Percentiles rank a stretch among this genome's conserved stretches.
Evolutionary conservation across 2,888 invertebrate species (phyloP).

Genomic region (Linnaemya tessellans): DNA sequence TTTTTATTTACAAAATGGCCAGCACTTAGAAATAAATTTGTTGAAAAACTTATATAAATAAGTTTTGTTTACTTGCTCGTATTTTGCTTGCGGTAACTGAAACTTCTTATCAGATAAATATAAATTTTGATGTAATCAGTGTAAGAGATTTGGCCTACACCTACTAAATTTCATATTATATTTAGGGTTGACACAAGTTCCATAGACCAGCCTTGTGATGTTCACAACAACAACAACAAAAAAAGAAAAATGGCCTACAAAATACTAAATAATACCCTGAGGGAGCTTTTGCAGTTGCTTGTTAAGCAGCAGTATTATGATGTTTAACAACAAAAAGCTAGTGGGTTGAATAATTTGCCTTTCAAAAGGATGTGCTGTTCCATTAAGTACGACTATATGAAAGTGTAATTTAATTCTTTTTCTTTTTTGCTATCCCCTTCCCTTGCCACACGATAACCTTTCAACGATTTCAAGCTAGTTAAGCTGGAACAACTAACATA

Average conservation of each 20-base stretch:
- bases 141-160: conserved; percentile 36
- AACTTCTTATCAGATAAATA: conserved; percentile 18
- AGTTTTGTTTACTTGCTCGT: not conserved
- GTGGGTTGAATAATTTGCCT: not conserved
- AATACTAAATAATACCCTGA: conserved; percentile 31
- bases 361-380: not conserved
- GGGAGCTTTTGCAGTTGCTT: conserved; percentile 33
- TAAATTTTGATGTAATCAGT: not conserved
- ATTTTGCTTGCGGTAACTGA: conserved; percentile 1
- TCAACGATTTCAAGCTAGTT: conserved; percentile 24
- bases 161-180: conserved; percentile 1
- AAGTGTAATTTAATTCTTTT: conserved; percentile 49
- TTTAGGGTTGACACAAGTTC: not conserved
- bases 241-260: conserved; percentile 10
- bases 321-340: not conserved
- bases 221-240: not conserved
- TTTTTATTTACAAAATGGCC: not conserved
- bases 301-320: conserved; percentile 12
- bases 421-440: conserved; percentile 8
- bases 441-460: conserved; percentile 28
- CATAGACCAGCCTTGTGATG: conserved; percentile 13
- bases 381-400: not conserved
- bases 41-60: not conserved
- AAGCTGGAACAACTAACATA: conserved; percentile 23
- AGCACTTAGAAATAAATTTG: not conserved